Evolutionary conservation across 1,140 invertebrate species (phyloP), one percentile per base, ranked within the genome.

Genomic region (Atta cephalotes): DNA sequence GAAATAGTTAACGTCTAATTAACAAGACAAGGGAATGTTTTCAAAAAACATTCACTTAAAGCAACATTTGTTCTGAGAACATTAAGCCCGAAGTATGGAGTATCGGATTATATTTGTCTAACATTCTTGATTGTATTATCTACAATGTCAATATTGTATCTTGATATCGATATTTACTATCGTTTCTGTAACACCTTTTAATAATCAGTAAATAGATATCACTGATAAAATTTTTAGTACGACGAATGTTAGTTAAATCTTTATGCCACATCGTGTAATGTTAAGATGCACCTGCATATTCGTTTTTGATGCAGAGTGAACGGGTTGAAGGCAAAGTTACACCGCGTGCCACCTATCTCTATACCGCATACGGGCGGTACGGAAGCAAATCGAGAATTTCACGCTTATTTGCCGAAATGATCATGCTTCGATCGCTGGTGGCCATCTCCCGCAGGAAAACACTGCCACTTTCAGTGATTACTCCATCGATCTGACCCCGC

Each of bases 331-430:
- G 76, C 84, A 65, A 85, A 89, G 65, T 87, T 80, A 84, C 86
- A 84, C 86, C 71, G 72, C 71, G 89, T 45, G 16, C 74, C 56
- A 21, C 25, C 16, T 39, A 62, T 12, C 56, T 68, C 35, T 39
- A 3, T 72, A 72, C 25, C 51, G 87, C 89, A 74, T 89, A 92
- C 87, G 76, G 86, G 70, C 74, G 86, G 88, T 88, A 87, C 91
- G 89, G 90, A 89, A 92, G 91, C 90, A 87, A 88, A 91, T 91
- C 87, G 91, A 89, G 92, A 91, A 93, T 92, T 93, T 92, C 91
- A 93, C 92, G 89, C 91, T 88, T 91, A 89, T 92, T 93, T 92
- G 92, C 89, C 89, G 85, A 91, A 86, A 87, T 86, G 82, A 87
- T 87, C 62, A 65, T 66, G 49, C 49, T 71, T 21, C 60, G 45